Percentiles rank a stretch among this genome's conserved stretches.
Evolutionary conservation across 2,888 invertebrate species (phyloP).

Genomic region (Pristionchus exspectatus): DNA sequence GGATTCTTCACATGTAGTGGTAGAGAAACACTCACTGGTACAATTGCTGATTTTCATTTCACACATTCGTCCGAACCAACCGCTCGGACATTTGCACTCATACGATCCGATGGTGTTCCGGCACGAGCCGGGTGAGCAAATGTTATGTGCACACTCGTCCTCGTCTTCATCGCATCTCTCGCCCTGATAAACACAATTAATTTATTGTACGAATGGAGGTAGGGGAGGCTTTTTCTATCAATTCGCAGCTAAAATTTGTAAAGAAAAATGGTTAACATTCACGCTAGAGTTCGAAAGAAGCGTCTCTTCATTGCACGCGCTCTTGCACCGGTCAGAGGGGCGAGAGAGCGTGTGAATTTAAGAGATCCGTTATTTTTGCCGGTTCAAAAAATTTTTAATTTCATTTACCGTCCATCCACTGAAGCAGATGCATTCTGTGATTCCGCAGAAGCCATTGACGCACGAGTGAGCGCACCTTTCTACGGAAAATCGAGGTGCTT

Average conservation of each 20-base stretch:
- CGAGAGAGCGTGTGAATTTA: too few relatives aligned
- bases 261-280: neutral
- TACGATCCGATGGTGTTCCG: too few relatives aligned
- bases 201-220: neutral
- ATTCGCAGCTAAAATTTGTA: neutral
- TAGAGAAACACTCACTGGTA: too few relatives aligned
- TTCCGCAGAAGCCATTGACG: neutral
- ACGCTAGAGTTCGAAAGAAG: neutral
- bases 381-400: neutral
- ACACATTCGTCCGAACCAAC: too few relatives aligned
- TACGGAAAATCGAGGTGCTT: too few relatives aligned
- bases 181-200: neutral
- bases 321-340: too few relatives aligned
- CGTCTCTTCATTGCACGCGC: neutral
- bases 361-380: too few relatives aligned
- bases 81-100: too few relatives aligned
- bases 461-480: neutral
- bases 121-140: too few relatives aligned
- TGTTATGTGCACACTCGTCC: too few relatives aligned
- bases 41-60: too few relatives aligned
- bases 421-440: neutral
- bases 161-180: neutral
- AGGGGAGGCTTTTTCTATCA: neutral
- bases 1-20: too few relatives aligned
- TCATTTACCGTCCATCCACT: neutral